Evolutionary conservation across 2,888 invertebrate genomes (phyloP), one percentile per base, ranked within the genome.

Genomic region (Xylophagus ater): DNA sequence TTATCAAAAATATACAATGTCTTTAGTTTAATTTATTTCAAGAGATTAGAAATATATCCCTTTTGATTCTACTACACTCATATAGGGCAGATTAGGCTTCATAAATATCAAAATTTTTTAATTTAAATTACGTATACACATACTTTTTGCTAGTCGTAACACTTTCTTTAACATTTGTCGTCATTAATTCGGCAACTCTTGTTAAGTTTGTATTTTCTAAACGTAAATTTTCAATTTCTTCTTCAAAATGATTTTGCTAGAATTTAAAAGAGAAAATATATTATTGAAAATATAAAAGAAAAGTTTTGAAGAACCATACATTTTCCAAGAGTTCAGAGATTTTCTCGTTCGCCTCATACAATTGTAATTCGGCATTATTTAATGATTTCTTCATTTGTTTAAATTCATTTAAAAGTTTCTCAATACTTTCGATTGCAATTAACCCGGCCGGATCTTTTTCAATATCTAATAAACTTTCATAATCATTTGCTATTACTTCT

Each of bases 341-440:
- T 52, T 64, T 64, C 45, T 65, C 64, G 44, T 65, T 65, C 12
- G 64, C 64, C 45, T 65, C 64, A 42, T 65, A 65, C 20, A 65
- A 48, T 43, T 65, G 65, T 24, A 65, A 46, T 36, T 65, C 65
- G 9, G 60, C 59, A 3, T 54, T 47, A 37, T 55, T 60, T 41
- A 61, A 52, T 14, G 54, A 49, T 21, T 55, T 52, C 40, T 61
- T 63, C 5, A 63, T 47, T 4, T 56, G 48, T 7, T 60, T 44
- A 43, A 63, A 62, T 42, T 62, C 63, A 7, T 54, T 53, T 1
- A 62, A 54, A 9, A 65, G 51, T 35, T 59, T 59, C 37, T 64
- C 61, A 2, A 64, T 53, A 18, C 60, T 50, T 23, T 53, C 53
- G 35, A 51, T 56, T 6, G 62, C 59, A 17, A 62, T 50, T 4